phyloP scores from a whole-genome alignment of 1,140 invertebrate genomes.

The Teleogryllus occipitalis region DNA sequence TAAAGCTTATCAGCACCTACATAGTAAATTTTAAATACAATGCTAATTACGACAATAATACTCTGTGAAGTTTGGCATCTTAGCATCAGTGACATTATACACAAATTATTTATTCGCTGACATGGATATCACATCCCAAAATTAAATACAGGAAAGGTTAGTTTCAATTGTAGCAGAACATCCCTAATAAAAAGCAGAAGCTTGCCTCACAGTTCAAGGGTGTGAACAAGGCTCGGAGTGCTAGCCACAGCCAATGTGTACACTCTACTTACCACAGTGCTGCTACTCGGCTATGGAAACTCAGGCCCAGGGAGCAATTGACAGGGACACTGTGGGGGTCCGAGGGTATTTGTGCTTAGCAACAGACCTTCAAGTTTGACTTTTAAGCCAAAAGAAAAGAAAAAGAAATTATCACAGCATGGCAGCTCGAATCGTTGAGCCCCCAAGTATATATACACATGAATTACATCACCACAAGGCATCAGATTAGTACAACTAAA shows the following conservation, averaged over 20 bases:
- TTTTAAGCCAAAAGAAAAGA: not conserved
- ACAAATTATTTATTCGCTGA: not conserved
- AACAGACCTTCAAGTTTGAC: not conserved
- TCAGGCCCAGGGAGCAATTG: too few relatives aligned
- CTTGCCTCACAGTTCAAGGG: not conserved
- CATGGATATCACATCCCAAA: not conserved
- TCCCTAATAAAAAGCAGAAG: constrained; percentile 4
- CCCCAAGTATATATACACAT: not conserved
- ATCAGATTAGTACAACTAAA: not conserved
- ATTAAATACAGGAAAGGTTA: not conserved
- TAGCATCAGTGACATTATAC: constrained; percentile 4
- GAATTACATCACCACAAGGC: constrained; percentile 3
- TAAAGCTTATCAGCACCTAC: constrained; percentile 4
- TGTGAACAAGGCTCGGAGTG: not conserved
- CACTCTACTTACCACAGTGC: not conserved
- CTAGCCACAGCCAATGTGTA: not conserved
- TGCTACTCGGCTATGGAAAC: not conserved
- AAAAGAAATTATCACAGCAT: not conserved
- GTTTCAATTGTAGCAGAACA: not conserved
- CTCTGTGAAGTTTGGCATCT: constrained; percentile 3
- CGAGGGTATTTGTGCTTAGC: not conserved
- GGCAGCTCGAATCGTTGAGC: not conserved
- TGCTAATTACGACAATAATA: constrained; percentile 5
- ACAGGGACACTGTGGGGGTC: not conserved
- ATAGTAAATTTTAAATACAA: constrained; percentile 6